Conservation (phyloP, 2,888 invertebrate species). For the Peribatodes rhomboidaria region DNA sequence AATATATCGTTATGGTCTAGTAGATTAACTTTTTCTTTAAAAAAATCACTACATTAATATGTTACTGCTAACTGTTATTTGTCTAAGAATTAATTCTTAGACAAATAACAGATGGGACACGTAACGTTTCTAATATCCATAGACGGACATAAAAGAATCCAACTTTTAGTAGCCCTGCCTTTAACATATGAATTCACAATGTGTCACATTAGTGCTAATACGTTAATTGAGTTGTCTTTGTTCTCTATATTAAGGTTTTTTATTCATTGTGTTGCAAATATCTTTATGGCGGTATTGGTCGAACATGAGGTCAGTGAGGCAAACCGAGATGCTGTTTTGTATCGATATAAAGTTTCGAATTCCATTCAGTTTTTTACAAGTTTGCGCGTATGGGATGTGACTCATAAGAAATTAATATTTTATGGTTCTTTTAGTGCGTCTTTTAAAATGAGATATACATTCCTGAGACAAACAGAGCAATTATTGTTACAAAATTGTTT, state of each 20-base stretch:
- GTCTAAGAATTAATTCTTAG: background rate
- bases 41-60: no score
- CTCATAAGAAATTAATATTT: background rate
- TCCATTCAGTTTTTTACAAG: background rate
- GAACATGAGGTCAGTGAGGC: constrained; percentile 30
- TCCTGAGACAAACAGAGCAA: background rate
- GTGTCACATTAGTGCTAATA: constrained; percentile 39
- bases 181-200: constrained; percentile 33
- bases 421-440: background rate
- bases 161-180: constrained; percentile 21
- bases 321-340: constrained; percentile 3
- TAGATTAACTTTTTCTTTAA: no score
- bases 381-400: constrained; percentile 1
- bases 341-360: constrained; percentile 10
- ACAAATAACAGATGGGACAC: background rate
- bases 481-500: background rate
- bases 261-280: constrained; percentile 37
- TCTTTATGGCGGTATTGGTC: constrained; percentile 26
- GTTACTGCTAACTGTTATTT: no score
- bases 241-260: constrained; percentile 22
- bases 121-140: background rate
- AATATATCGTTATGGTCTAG: no score
- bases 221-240: constrained; percentile 40
- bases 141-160: background rate
- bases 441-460: background rate